Evolutionary conservation across 2,797 vertebrate species (phyloP).

Genomic region (Epinephelus awoara): DNA sequence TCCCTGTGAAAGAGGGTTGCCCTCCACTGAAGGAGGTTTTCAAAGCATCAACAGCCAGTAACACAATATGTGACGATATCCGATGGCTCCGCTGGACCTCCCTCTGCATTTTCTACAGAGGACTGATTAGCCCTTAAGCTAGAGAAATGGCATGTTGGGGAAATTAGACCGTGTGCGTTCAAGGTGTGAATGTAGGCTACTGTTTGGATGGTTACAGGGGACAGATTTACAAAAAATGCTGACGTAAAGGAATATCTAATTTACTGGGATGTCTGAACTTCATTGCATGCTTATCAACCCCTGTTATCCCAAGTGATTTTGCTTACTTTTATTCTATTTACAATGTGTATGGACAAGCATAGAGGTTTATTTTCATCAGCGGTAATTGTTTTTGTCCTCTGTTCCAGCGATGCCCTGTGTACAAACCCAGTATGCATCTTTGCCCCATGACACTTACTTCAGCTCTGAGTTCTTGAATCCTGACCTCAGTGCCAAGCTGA

Average conservation of each 20-base stretch:
- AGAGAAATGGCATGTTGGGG: constrained; percentile 52
- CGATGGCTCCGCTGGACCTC: constrained; percentile 56
- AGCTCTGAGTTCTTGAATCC: constrained; percentile 89
- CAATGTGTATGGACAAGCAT: neutral
- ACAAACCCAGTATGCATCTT: constrained; percentile 92
- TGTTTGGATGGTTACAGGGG: constrained; percentile 41
- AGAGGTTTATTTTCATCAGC: constrained; percentile 6
- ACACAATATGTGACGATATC: constrained; percentile 77
- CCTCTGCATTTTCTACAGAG: constrained; percentile 66
- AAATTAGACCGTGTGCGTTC: constrained; percentile 33
- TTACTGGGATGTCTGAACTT: constrained; percentile 4
- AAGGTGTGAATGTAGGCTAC: constrained; percentile 43
- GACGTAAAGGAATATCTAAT: constrained; percentile 3
- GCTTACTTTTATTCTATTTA: constrained; percentile 3
- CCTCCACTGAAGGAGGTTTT: constrained; percentile 79
- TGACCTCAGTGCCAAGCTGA: constrained; percentile 89
- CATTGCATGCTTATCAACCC: neutral
- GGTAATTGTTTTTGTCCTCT: constrained; percentile 54
- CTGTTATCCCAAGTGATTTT: neutral
- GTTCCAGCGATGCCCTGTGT: constrained; percentile 96
- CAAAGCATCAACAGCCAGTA: constrained; percentile 78
- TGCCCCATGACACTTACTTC: constrained; percentile 88
- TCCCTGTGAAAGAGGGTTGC: constrained; percentile 70
- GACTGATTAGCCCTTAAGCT: constrained; percentile 41
- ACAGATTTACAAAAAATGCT: constrained; percentile 10